Base-by-base conservation (phyloP, 2,113 vertebrate species). In the Thomomys bottae region DNA sequence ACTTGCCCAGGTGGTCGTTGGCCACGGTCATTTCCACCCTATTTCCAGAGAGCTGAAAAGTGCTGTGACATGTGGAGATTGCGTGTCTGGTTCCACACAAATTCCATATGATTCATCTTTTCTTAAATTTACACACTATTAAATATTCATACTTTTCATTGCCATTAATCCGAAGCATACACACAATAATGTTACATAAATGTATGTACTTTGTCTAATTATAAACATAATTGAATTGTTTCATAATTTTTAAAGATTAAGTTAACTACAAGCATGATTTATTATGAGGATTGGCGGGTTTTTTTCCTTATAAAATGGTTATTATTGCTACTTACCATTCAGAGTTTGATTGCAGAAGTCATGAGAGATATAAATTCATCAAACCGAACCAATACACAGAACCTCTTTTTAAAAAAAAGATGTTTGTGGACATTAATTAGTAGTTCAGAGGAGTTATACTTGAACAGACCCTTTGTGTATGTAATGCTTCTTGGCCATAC, bases 241-340 rank as follows among this genome's bases (percentile, higher is more conserved):
- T 81, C 76, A 77, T 82, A 70, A 76, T 67, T 77, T 76, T 89
- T 45, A 79, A 85, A 76, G 30, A 54, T 82, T 76, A 36, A 49
- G 45, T 20, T 86, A 40, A 64, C 89, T 76, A 24, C n/a, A 94
- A 59, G 28, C 28, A 59, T 86, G 59, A 85, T 91, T 95, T 93
- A 45, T 54, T 67, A 38, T 88, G 28, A 5, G 26, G 49, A 66
- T 24, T 93, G 36, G 64, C 20, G 30, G 64, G 57, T 91, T 72
- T 75, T 67, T 72, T 94, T 90, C 70, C 12, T 12, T 59, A 32
- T 30, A 76, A 67, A 54, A 64, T 86, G 23, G 26, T 82, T 66
- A 54, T 77, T 26, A 38, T 30, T 91, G 70, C 34, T 76, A n/a
- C 54, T 89, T 82, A 49, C 18, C 45, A 38, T 49, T 57, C 57